A percentile compares a stretch with the other conserved stretches of the same genome.
Conservation (phyloP, 2,888 invertebrate species). For the Andricus quercusramuli region DNA sequence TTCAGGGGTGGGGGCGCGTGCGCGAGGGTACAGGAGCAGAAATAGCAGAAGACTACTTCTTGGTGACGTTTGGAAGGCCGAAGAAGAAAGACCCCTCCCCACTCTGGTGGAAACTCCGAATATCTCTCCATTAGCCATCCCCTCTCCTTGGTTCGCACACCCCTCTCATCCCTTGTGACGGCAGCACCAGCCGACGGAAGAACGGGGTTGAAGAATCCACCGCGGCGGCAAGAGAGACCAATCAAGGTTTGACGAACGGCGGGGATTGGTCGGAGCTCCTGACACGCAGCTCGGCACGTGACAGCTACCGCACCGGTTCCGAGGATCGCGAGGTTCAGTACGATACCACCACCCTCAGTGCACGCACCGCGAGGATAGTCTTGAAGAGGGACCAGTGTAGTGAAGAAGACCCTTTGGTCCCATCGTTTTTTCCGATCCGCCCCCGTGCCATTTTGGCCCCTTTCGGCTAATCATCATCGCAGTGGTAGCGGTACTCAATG, state of each 20-base stretch:
- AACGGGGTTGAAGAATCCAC: conserved; percentile 78
- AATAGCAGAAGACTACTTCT: conserved; percentile 63
- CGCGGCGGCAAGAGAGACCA: conserved; percentile 79
- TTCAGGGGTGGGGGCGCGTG: conserved; percentile 66
- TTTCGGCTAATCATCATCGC: conserved; percentile 35
- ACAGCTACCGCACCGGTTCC: conserved; percentile 77
- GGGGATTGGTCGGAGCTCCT: conserved; percentile 78
- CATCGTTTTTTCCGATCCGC: neutral
- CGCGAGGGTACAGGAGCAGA: conserved; percentile 64
- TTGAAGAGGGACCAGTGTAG: conserved; percentile 41
- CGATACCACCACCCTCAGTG: conserved; percentile 79
- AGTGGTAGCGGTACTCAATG: conserved; percentile 59
- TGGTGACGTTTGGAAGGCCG: conserved; percentile 66
- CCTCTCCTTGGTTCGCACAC: conserved; percentile 66
- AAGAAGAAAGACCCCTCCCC: conserved; percentile 64
- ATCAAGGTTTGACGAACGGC: conserved; percentile 81
- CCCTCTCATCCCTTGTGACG: conserved; percentile 74
- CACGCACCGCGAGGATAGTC: conserved; percentile 73
- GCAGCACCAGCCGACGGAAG: conserved; percentile 65
- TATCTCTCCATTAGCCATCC: conserved; percentile 78
- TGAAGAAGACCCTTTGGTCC: conserved; percentile 1
- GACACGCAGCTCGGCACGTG: conserved; percentile 76
- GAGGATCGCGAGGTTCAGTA: conserved; percentile 77
- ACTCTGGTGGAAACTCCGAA: conserved; percentile 70
- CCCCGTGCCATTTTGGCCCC: conserved; percentile 21